Percentiles rank a stretch among this genome's conserved stretches.
phyloP scores from a whole-genome alignment of 1,140 invertebrate genomes.

The Pseudomyrmex flavicornis region DNA sequence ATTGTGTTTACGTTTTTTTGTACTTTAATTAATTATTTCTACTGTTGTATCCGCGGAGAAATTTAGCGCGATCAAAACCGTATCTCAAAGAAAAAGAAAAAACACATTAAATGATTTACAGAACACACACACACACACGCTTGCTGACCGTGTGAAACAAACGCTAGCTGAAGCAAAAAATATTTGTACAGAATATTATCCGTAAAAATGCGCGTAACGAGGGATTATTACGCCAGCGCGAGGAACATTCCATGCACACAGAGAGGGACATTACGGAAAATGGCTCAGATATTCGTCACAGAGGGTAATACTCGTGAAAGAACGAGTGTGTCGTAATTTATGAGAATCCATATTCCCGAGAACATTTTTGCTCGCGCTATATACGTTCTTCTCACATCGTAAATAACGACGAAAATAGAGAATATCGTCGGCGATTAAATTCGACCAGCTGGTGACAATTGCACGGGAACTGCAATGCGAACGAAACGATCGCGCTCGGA shows the following conservation, averaged over 20 bases:
- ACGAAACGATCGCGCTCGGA: background rate
- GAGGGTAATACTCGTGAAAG: conserved; percentile 9
- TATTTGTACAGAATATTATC: background rate
- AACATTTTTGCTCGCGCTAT: background rate
- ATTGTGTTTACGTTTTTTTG: background rate
- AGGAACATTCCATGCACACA: background rate
- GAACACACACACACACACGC: too few species aligned
- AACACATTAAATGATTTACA: too few species aligned
- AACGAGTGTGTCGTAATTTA: conserved; percentile 26
- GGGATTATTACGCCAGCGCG: background rate
- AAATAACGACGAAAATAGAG: background rate
- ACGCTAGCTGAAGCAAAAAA: too few species aligned
- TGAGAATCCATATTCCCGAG: background rate
- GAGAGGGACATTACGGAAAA: background rate
- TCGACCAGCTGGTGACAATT: conserved; percentile 1
- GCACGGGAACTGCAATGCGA: background rate
- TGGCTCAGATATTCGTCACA: background rate
- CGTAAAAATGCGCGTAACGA: background rate
- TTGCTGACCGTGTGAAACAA: too few species aligned
- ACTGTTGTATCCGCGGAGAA: background rate
- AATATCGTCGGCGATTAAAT: conserved; percentile 30
- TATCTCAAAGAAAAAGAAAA: background rate
- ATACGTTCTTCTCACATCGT: background rate
- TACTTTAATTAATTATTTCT: background rate
- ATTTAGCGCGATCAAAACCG: background rate